phyloP scores from a whole-genome alignment of 1,140 invertebrate species.

The Drosophila gunungcola region DNA sequence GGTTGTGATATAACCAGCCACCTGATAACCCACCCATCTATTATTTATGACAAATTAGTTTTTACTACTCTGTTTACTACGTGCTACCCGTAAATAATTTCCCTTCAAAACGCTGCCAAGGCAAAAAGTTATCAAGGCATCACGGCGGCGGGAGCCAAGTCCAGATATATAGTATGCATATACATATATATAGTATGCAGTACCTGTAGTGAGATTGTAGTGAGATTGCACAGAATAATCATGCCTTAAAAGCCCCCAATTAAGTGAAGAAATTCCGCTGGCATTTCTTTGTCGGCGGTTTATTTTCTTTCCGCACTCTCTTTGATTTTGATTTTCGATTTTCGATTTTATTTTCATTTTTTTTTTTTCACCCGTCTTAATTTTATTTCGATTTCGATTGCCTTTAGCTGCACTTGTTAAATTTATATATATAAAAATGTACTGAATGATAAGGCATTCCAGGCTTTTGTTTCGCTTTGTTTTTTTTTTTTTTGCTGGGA shows the following conservation, averaged over 20 bases:
- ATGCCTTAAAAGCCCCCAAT: conserved; percentile 13
- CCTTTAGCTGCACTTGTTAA: conserved; percentile 27
- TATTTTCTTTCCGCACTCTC: conserved; percentile 18
- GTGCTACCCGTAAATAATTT: conserved; percentile 7
- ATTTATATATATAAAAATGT: conserved; percentile 4
- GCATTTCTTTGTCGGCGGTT: conserved; percentile 22
- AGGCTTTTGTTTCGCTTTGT: conserved; percentile 8
- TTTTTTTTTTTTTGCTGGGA: conserved; percentile 10
- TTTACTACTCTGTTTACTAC: conserved; percentile 28
- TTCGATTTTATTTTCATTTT: conserved; percentile 14
- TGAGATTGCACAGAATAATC: conserved; percentile 1
- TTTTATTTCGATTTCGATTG: conserved; percentile 5
- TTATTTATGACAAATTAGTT: conserved; percentile 4
- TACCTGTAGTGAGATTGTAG: background rate
- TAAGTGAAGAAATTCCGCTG: conserved; percentile 44
- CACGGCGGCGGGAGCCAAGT: conserved; percentile 17
- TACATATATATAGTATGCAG: background rate
- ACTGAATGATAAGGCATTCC: conserved; percentile 36
- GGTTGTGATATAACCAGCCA: background rate
- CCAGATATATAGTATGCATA: background rate
- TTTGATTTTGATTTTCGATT: conserved; percentile 7
- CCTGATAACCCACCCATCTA: conserved; percentile 2
- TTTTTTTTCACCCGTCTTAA: no score
- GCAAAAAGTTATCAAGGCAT: conserved; percentile 36
- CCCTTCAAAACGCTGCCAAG: conserved; percentile 13